phyloP scores from a whole-genome alignment of 1,140 invertebrate species.

The Ceratina calcarata region DNA sequence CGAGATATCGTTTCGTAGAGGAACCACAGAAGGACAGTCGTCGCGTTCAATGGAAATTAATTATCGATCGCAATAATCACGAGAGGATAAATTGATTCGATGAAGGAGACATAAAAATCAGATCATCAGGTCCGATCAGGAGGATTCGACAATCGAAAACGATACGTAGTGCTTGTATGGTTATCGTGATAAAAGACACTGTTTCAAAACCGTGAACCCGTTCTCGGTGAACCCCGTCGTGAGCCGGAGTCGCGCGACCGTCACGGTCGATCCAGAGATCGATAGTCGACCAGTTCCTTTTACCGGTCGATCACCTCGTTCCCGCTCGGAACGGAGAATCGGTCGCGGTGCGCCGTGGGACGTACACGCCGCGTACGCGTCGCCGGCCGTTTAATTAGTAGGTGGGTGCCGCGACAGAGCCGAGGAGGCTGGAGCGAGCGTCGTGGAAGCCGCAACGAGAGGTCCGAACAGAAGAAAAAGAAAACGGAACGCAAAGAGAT shows the following conservation, averaged over 20 bases:
- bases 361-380: constrained; percentile 11
- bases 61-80: no score
- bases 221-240: background rate
- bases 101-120: background rate
- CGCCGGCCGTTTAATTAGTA: constrained; percentile 57
- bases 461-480: background rate
- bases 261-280: constrained; percentile 41
- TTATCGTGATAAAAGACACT: background rate
- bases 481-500: constrained; percentile 20
- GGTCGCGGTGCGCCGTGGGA: background rate
- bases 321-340: constrained; percentile 5
- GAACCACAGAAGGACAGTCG: no score
- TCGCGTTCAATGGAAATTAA: no score
- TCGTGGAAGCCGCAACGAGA: constrained; percentile 3
- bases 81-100: background rate
- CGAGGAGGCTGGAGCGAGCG: constrained; percentile 1
- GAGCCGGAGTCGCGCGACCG: constrained; percentile 31
- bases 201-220: constrained; percentile 7
- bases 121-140: no score
- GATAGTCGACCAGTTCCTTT: constrained; percentile 46
- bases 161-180: background rate
- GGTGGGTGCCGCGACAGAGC: constrained; percentile 42
- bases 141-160: background rate
- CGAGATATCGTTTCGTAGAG: no score
- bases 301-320: constrained; percentile 58